phyloP scores from a whole-genome alignment of 2,888 invertebrate species.

The Lithosia quadra region DNA sequence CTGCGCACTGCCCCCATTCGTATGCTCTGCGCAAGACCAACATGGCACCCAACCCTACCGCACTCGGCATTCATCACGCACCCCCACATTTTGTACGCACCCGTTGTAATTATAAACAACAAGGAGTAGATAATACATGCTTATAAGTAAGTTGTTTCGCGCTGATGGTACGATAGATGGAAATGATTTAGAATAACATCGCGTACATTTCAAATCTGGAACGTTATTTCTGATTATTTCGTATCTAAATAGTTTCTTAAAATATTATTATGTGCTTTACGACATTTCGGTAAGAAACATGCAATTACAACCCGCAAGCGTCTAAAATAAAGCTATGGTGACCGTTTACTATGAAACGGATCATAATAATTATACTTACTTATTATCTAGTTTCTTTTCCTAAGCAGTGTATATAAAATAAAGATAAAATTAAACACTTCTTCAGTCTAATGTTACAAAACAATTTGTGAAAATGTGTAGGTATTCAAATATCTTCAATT shows the following conservation, averaged over 20 bases:
- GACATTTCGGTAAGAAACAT: background rate
- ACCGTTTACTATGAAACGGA: too few relatives aligned
- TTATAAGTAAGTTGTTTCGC: constrained; percentile 20
- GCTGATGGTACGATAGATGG: background rate
- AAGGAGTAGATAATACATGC: constrained; percentile 34
- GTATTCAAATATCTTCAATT: too few relatives aligned
- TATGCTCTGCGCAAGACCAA: constrained; percentile 65
- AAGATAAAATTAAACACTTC: too few relatives aligned
- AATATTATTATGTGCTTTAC: too few relatives aligned
- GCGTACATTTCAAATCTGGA: background rate
- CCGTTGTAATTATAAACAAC: constrained; percentile 61
- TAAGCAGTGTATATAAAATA: too few relatives aligned
- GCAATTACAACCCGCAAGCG: background rate
- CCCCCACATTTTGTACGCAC: constrained; percentile 70
- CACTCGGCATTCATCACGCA: constrained; percentile 66
- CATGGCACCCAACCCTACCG: constrained; percentile 60
- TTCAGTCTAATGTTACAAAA: too few relatives aligned
- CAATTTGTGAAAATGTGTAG: too few relatives aligned
- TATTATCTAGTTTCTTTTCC: too few relatives aligned
- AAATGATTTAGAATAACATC: background rate
- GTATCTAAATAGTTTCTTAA: too few relatives aligned
- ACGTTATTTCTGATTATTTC: background rate
- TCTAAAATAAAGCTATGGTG: too few relatives aligned
- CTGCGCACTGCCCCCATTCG: constrained; percentile 67
- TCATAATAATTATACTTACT: too few relatives aligned